A percentile compares a stretch with the other conserved stretches of the same genome.
Conservation (phyloP, 92 coral and sea anemone species). For the Galaxea fascicularis region DNA sequence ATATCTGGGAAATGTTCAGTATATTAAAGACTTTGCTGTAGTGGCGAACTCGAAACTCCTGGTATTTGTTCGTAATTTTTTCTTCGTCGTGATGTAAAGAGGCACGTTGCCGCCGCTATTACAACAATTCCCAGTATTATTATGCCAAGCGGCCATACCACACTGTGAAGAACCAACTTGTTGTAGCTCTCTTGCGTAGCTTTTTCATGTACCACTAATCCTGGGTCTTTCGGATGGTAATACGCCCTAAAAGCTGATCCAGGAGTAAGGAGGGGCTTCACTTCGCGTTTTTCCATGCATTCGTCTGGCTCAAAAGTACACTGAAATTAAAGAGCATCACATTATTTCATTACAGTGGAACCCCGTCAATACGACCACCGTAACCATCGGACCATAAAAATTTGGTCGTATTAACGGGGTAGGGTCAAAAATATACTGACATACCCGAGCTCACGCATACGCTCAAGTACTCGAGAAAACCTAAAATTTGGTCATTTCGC, state of each 20-base stretch:
- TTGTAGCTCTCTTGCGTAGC: conserved; percentile 29
- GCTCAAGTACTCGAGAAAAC: too few relatives aligned
- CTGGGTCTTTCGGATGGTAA: conserved; percentile 33
- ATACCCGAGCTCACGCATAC: too few relatives aligned
- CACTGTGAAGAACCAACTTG: conserved; percentile 12
- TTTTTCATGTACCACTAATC: conserved; percentile 15
- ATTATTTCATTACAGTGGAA: not conserved
- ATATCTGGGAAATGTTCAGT: not conserved
- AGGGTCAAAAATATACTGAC: too few relatives aligned
- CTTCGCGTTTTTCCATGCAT: conserved; percentile 15
- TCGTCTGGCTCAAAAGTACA: conserved; percentile 37
- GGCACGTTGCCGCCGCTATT: conserved; percentile 6
- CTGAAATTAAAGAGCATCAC: not conserved
- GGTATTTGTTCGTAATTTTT: conserved; percentile 6
- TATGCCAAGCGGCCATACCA: conserved; percentile 34
- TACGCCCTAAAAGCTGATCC: conserved; percentile 15
- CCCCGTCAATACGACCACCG: too few relatives aligned
- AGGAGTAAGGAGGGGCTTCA: not conserved
- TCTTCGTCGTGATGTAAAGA: conserved; percentile 10
- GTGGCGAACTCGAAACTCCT: not conserved
- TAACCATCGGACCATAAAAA: not conserved
- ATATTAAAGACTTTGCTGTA: conserved; percentile 14
- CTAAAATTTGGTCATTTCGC: too few relatives aligned
- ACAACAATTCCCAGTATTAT: conserved; percentile 34
- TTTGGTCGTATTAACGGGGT: too few relatives aligned